Evolutionary conservation across 2,113 vertebrate genomes (phyloP).

Genomic region (Ictalurus furcatus): DNA sequence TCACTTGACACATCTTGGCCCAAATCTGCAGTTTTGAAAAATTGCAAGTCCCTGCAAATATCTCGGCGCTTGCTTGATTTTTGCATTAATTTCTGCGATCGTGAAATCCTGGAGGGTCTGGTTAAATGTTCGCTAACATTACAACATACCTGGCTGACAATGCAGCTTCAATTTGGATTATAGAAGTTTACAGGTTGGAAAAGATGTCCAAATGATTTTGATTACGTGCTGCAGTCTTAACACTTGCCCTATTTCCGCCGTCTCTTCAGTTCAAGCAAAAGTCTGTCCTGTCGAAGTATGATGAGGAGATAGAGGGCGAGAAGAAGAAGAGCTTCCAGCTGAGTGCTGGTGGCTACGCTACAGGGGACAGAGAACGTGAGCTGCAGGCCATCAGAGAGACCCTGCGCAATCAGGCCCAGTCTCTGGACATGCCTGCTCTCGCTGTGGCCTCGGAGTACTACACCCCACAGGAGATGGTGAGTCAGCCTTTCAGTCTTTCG

Average conservation of each 20-base stretch:
- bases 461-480: conserved; percentile 84
- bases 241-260: not conserved
- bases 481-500: not conserved
- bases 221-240: not conserved
- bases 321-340: conserved; percentile 84
- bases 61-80: too few species aligned
- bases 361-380: conserved; percentile 80
- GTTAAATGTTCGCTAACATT: too few species aligned
- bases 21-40: too few species aligned
- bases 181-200: not conserved
- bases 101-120: too few species aligned
- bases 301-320: conserved; percentile 88
- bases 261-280: conserved; percentile 72
- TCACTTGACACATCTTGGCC: too few species aligned
- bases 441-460: conserved; percentile 83
- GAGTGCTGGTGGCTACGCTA: conserved; percentile 74
- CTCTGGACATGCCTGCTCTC: conserved; percentile 74
- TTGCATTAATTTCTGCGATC: too few species aligned
- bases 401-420: conserved; percentile 80
- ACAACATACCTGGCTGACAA: not conserved
- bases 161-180: not conserved
- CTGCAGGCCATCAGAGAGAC: conserved; percentile 80
- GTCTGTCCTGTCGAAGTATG: conserved; percentile 83
- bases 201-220: not conserved
- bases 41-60: too few species aligned